These are phyloP conservation scores for Chunga burmeisteri DNA, from an alignment of 2,113 vertebrate genomes.

Conservation along the genomic window DNA sequence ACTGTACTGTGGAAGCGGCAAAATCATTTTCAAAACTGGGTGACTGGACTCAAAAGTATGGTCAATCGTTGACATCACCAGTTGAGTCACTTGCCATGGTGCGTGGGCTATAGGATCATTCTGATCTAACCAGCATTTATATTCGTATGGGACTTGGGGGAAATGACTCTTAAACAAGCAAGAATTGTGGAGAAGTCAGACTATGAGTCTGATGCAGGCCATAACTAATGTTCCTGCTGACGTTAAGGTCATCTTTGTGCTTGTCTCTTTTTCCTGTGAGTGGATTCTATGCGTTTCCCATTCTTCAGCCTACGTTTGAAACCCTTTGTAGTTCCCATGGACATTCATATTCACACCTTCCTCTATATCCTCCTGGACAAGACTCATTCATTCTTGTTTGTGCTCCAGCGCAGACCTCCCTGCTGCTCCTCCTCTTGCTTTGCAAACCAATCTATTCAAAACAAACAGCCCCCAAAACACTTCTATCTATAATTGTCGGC, in stretches of 20 bases:
- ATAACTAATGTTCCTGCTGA: neutral
- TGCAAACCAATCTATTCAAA: neutral
- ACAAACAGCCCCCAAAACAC: neutral
- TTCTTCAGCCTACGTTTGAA: neutral
- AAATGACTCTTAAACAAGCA: neutral
- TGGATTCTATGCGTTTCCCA: neutral
- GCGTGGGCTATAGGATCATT: fast-evolving
- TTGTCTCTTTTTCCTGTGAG: neutral
- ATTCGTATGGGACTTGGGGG: neutral
- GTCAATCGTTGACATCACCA: fast-evolving
- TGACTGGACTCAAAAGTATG: neutral
- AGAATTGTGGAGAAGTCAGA: neutral
- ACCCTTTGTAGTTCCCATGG: neutral
- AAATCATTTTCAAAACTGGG: neutral
- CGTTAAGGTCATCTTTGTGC: neutral
- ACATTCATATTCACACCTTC: neutral
- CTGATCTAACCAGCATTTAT: neutral
- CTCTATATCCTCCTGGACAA: neutral
- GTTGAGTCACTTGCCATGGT: neutral
- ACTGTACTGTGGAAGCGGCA: neutral
- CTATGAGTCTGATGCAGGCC: neutral
- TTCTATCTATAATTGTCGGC: neutral
- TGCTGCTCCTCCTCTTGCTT: neutral
- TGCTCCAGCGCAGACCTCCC: neutral
- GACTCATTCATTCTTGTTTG: neutral